A percentile compares a stretch with the other conserved stretches of the same genome.
Evolutionary conservation across 2,888 invertebrate genomes (phyloP).

Genomic region (Julus scanicus): DNA sequence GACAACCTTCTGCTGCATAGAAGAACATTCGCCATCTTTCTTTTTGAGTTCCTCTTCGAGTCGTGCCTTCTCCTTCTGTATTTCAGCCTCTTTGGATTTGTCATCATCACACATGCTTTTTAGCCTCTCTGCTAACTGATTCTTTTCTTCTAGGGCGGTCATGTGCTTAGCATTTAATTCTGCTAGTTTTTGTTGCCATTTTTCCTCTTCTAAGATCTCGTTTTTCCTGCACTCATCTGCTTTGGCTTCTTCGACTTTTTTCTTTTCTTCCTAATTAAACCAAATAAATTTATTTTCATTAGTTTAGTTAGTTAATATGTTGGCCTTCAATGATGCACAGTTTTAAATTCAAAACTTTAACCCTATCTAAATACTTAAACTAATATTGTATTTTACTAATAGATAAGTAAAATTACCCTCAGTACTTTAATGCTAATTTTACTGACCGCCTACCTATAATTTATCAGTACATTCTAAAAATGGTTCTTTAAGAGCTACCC

Average conservation of each 20-base stretch:
- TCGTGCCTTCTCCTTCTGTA: not conserved
- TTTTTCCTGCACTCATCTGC: not conserved
- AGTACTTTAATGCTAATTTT: too few relatives aligned
- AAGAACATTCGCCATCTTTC: not conserved
- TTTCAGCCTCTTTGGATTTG: slow-evolving; percentile 4
- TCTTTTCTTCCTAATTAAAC: not conserved
- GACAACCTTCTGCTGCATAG: not conserved
- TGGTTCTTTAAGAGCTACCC: too few relatives aligned
- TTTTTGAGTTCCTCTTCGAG: not conserved
- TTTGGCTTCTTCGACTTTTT: not conserved
- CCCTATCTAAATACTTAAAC: too few relatives aligned
- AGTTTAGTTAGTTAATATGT: too few relatives aligned
- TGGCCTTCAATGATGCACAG: too few relatives aligned
- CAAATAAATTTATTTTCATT: not conserved
- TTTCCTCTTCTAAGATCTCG: not conserved
- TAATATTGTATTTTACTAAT: too few relatives aligned
- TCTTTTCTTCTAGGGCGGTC: not conserved
- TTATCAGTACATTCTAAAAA: too few relatives aligned
- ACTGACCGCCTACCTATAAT: too few relatives aligned
- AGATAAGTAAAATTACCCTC: too few relatives aligned
- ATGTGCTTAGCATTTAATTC: not conserved
- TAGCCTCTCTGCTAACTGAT: not conserved
- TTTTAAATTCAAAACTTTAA: too few relatives aligned
- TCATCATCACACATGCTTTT: not conserved
- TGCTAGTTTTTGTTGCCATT: not conserved